A percentile compares a stretch with the other conserved stretches of the same genome.
phyloP scores from a whole-genome alignment of 2,888 invertebrate species.

The Ceraclea dissimilis region DNA sequence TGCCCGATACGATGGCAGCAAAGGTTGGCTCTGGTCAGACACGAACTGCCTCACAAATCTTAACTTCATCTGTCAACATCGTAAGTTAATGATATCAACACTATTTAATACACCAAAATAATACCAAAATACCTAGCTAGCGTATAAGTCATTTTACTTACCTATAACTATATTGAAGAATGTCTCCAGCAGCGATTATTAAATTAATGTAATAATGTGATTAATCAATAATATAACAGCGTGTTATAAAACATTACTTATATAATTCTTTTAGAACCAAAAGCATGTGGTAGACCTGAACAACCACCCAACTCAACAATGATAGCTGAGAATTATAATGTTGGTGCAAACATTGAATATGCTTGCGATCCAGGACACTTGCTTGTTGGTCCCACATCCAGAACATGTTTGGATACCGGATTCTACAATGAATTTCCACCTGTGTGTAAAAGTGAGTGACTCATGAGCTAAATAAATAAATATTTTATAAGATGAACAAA shows the following conservation, averaged over 20 bases:
- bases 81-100: constrained; percentile 49
- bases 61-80: constrained; percentile 90
- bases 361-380: constrained; percentile 79
- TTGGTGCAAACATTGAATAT: constrained; percentile 78
- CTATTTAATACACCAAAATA: no score
- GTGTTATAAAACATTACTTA: neutral
- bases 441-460: constrained; percentile 80
- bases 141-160: neutral
- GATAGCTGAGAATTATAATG: constrained; percentile 66
- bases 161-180: neutral
- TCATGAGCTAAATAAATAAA: no score
- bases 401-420: constrained; percentile 83
- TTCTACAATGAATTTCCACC: constrained; percentile 92
- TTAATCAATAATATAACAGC: no score
- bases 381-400: constrained; percentile 73
- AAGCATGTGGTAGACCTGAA: constrained; percentile 85
- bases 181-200: neutral
- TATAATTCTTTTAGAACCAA: constrained; percentile 62
- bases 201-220: no score
- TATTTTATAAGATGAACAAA: no score
- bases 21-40: constrained; percentile 93
- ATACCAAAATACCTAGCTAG: neutral
- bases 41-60: constrained; percentile 77
- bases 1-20: constrained; percentile 84
- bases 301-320: constrained; percentile 91